Evolutionary conservation across 1,140 invertebrate species (phyloP).

Genomic region (Panulirus ornatus): DNA sequence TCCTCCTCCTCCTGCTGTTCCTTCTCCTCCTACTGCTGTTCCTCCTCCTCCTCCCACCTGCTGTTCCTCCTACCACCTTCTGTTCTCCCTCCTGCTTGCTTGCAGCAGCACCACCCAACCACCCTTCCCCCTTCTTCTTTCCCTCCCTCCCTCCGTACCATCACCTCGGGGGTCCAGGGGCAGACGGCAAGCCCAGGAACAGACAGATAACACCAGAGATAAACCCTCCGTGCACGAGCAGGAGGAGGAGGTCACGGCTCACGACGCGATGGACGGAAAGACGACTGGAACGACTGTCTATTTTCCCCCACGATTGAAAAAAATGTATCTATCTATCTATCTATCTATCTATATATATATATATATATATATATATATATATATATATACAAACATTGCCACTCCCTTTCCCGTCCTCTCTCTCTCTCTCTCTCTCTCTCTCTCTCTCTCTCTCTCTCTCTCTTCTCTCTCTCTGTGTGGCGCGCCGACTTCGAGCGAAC

Average conservation of each 20-base stretch:
- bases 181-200: too few species aligned
- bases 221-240: too few species aligned
- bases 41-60: neutral
- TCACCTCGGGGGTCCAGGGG: too few species aligned
- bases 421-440: neutral
- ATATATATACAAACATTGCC: neutral
- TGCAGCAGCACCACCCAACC: neutral
- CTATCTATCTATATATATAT: neutral
- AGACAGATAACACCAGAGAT: too few species aligned
- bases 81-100: neutral
- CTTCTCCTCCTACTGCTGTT: neutral
- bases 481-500: slow-evolving; percentile 34
- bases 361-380: neutral
- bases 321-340: neutral
- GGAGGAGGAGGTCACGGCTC: too few species aligned
- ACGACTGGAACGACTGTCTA: too few species aligned
- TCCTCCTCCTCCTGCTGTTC: neutral
- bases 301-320: too few species aligned
- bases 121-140: neutral
- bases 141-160: neutral
- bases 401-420: neutral
- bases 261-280: too few species aligned
- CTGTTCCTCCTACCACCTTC: neutral
- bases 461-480: neutral
- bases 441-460: neutral